Percentiles rank a stretch among this genome's conserved stretches.
Conservation (phyloP, 2,113 vertebrate species). For the Jaculus jaculus region DNA sequence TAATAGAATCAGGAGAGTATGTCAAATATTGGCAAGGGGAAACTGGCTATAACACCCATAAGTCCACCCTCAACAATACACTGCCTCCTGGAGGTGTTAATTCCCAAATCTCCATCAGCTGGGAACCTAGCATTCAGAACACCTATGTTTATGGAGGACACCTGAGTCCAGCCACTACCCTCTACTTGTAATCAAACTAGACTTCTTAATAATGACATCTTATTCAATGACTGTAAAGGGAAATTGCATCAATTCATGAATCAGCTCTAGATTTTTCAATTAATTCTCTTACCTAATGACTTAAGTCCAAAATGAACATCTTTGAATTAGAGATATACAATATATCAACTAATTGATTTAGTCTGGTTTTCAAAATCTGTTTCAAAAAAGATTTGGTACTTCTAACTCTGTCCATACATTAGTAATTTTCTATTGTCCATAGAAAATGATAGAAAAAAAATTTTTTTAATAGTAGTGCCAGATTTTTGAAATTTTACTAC, state of each 20-base stretch:
- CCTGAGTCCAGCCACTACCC: too few relatives aligned
- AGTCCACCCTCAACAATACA: too few relatives aligned
- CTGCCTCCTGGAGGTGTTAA: too few relatives aligned
- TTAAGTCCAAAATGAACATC: neutral
- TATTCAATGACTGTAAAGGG: neutral
- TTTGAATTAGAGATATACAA: neutral
- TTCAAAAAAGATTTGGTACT: neutral
- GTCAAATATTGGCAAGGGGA: too few relatives aligned
- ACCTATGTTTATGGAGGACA: too few relatives aligned
- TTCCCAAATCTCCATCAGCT: too few relatives aligned
- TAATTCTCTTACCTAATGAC: neutral
- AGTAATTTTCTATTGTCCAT: neutral
- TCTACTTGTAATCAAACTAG: neutral
- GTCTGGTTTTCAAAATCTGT: neutral
- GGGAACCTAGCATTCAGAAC: too few relatives aligned
- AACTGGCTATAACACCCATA: too few relatives aligned
- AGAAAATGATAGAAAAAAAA: too few relatives aligned
- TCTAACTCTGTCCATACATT: neutral
- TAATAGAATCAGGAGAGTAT: too few relatives aligned
- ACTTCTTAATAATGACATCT: neutral
- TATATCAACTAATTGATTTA: neutral
- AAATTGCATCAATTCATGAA: neutral
- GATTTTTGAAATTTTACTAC: neutral
- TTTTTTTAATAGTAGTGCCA: neutral
- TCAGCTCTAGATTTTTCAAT: slow-evolving; percentile 5